Percentiles rank a stretch among this genome's conserved stretches.
Evolutionary conservation across 2,888 invertebrate species (phyloP).

Genomic region (Hemaris fuciformis): DNA sequence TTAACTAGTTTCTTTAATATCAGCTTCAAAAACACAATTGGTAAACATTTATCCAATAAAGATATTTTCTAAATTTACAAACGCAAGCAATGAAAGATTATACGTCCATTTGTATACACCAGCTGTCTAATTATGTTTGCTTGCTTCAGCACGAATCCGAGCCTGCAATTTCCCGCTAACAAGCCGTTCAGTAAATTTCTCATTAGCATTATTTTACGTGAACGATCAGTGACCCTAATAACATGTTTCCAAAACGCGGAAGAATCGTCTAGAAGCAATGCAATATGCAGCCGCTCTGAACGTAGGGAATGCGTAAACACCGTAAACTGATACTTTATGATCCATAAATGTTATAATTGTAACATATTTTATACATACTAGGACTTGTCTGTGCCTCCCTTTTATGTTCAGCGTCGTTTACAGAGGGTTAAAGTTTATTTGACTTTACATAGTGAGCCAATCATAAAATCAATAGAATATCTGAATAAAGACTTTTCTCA

Average conservation of each 20-base stretch:
- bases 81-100: neutral
- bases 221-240: neutral
- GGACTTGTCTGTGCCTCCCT: neutral
- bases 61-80: neutral
- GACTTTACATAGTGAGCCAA: neutral
- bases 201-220: neutral
- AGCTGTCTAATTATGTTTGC: neutral
- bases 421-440: neutral
- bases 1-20: too few species aligned
- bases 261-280: neutral
- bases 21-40: too few species aligned
- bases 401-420: neutral
- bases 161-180: neutral
- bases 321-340: slow-evolving; percentile 22
- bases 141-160: neutral
- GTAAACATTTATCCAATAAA: too few species aligned
- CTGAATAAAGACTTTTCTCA: too few species aligned
- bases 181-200: neutral
- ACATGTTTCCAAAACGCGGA: slow-evolving; percentile 6
- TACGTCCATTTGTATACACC: neutral
- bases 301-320: slow-evolving; percentile 30
- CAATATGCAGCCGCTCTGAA: neutral
- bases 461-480: too few species aligned
- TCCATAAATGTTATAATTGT: slow-evolving; percentile 19
- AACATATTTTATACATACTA: slow-evolving; percentile 1